Base-by-base conservation (phyloP, 2,888 invertebrate species). In the Mactromeris polynyma region DNA sequence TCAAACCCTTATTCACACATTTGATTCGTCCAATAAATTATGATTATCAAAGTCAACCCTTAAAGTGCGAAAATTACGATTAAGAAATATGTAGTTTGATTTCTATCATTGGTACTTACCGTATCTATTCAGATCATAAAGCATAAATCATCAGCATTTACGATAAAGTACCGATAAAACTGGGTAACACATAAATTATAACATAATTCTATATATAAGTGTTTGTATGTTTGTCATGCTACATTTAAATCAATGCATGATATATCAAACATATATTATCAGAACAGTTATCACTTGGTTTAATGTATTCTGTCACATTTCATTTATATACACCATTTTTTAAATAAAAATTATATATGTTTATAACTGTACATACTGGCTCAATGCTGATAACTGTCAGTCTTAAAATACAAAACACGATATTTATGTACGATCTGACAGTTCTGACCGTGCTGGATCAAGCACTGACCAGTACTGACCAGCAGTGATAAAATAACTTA, bases 321-420 rank as follows among this genome's bases (percentile, higher is more conserved):
- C 58, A 64, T 64, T 64, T n/a, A 64, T n/a, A 26, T 64, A 26
- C 58, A 64, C n/a, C 58, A 64, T 64, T 64, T 64, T 46, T 11
- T 64, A 64, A 26, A 26, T 64, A 64, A 64, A n/a, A 64, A 64
- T 64, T 26, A 64, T 64, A 26, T 26, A 64, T 64, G 9, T 26
- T 26, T 26, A 64, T 64, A 64, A 64, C 58, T 64, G 58, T 64
- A 64, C 58, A 64, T 26, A 26, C 58, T 64, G 58, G 58, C 58
- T 26, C 4, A 64, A 64, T 64, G 58, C 26, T 26, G 26, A 46
- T 64, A 26, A 64, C 4, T 26, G 26, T 64, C 58, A 26, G 26
- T 1, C 58, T 21, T 64, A 4, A 64, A 64, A 64, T 64, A 4
- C 58, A 64, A 26, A 11, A 6, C 9, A 26, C 26, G 58, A 64